Evolutionary conservation across 2,888 invertebrate species (phyloP).

Genomic region (Lamellibrachia satsuma): DNA sequence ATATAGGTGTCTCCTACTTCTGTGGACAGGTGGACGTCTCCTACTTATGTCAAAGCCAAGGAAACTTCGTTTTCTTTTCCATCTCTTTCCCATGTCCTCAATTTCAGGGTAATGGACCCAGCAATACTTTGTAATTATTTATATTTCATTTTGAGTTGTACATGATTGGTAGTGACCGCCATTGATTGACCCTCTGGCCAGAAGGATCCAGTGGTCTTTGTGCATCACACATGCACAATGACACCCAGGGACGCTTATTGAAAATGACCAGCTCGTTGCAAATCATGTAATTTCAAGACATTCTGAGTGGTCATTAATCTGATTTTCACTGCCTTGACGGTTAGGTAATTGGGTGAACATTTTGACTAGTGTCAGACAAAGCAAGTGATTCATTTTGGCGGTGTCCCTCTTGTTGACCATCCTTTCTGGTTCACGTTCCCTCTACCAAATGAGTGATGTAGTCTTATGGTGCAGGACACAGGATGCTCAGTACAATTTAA

Average conservation of each 20-base stretch:
- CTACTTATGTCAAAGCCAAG: not conserved
- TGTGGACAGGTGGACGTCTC: no score
- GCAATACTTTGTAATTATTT: not conserved
- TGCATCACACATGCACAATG: not conserved
- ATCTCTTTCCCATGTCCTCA: not conserved
- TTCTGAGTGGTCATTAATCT: not conserved
- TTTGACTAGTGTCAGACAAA: not conserved
- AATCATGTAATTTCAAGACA: not conserved
- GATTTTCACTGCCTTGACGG: not conserved
- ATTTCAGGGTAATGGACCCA: not conserved
- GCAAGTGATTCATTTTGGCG: not conserved
- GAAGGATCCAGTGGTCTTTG: not conserved
- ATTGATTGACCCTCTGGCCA: not conserved
- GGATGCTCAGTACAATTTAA: no score
- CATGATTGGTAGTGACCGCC: not conserved
- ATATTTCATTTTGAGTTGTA: not conserved
- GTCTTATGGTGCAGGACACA: not conserved
- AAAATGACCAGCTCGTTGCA: not conserved
- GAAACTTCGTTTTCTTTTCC: not conserved
- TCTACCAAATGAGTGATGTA: not conserved
- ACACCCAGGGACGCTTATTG: not conserved
- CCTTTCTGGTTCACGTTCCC: not conserved
- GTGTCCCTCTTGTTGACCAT: not conserved
- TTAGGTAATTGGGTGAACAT: not conserved
- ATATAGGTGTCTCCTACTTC: not conserved